Base-by-base conservation (phyloP, 2,888 invertebrate species). In the Mechanitis messenoides region DNA sequence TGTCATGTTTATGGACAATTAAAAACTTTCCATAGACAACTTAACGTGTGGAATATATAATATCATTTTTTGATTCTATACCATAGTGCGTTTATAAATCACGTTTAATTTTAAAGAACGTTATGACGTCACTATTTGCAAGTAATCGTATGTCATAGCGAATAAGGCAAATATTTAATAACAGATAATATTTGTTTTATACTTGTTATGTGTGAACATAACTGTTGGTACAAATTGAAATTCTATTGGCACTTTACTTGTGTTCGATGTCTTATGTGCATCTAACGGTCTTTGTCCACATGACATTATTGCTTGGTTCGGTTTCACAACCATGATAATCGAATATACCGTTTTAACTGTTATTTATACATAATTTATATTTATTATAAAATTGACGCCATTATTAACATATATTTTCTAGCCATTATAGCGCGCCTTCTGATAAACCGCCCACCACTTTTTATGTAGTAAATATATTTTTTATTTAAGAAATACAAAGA, bases 251-350 rank as follows among this genome's bases (percentile, higher is more conserved):
- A 31, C 50, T 31, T 31, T 28, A 50, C 50, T 50, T 31, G 31
- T n/a, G 3, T 50, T 11, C 50, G 53, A 58, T 56, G 45, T 60
- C 61, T 63, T 46, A 60, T 67, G 67, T 58, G 60, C 50, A 60
- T 20, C 20, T 72, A 71, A 72, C 72, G 72, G 72, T 53, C 56
- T 67, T 63, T 69, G 69, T 67, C 65, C 66, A 68, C 67, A 62
- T 62, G 60, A 67, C 66, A 60, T 59, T 56, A 59, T 59, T 57
- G 56, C 58, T 62, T 45, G 38, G 59, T 55, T 47, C 47, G 56
- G 60, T 61, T 65, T 66, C 67, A 60, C 62, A 62, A 58, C 53
- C 54, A 55, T 58, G 57, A 65, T 67, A 62, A 63, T 67, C 57
- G 59, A 63, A 58, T 56, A 63, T 61, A 63, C 63, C 65, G 67